Conservation (phyloP, 2,113 vertebrate species). For the Gopherus evgoodei region DNA sequence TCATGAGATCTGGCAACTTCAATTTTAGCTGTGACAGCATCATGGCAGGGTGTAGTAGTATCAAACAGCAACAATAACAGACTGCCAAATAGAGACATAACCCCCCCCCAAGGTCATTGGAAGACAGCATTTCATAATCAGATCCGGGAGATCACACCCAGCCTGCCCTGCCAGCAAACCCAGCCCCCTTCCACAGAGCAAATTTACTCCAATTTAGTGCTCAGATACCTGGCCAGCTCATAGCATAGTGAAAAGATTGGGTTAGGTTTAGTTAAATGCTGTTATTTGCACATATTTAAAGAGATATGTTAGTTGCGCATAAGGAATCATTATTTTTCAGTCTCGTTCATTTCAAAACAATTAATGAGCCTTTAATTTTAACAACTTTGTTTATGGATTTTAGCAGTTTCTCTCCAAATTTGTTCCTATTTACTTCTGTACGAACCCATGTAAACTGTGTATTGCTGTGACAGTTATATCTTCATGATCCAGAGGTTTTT, state of each 20-base stretch:
- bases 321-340: not conserved
- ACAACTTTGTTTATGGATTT: not conserved
- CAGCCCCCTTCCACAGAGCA: not conserved
- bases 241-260: not conserved
- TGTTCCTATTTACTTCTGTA: not conserved
- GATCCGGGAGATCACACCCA: not conserved
- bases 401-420: not conserved
- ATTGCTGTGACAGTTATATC: not conserved
- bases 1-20: not conserved
- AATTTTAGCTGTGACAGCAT: not conserved
- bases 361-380: not conserved
- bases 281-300: not conserved
- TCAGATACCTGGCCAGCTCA: too few species aligned
- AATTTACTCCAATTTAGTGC: not conserved
- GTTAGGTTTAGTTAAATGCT: not conserved
- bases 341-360: not conserved
- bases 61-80: not conserved
- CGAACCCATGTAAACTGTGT: not conserved
- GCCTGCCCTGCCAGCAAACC: not conserved
- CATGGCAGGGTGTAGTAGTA: not conserved
- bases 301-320: not conserved
- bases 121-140: not conserved
- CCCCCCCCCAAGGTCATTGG: not conserved
- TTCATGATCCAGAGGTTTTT: not conserved
- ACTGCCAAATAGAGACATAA: not conserved